Conservation (phyloP, 2,113 vertebrate genomes). For the Trinectes maculatus region DNA sequence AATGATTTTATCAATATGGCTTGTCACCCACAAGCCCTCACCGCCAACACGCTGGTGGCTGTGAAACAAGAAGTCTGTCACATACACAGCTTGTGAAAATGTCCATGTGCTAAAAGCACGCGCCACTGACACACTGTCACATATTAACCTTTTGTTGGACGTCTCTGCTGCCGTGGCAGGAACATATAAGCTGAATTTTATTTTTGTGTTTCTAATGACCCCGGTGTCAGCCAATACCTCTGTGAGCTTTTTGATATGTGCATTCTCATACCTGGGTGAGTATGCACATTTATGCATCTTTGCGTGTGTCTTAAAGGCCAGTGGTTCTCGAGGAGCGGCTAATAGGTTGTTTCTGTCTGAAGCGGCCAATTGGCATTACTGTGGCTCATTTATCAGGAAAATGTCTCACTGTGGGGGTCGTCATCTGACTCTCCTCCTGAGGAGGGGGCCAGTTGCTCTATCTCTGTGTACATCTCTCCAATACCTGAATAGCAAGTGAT, state of each 20-base stretch:
- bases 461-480: slow-evolving; percentile 4
- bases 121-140: not conserved
- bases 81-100: slow-evolving; percentile 30
- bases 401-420: slow-evolving; percentile 42
- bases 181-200: not conserved
- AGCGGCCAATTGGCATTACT: slow-evolving; percentile 59
- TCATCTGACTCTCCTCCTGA: not conserved
- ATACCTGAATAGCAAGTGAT: slow-evolving; percentile 45
- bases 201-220: not conserved
- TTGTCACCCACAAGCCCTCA: slow-evolving; percentile 44
- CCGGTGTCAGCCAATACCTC: too few species aligned
- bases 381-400: slow-evolving; percentile 64
- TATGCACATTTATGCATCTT: too few species aligned
- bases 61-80: slow-evolving; percentile 49
- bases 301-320: slow-evolving; percentile 12
- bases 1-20: slow-evolving; percentile 61
- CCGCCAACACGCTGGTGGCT: slow-evolving; percentile 15
- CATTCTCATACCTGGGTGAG: too few species aligned
- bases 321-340: slow-evolving; percentile 9
- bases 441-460: slow-evolving; percentile 26
- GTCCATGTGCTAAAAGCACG: slow-evolving; percentile 33
- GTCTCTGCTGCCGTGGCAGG: not conserved
- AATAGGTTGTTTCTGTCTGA: slow-evolving; percentile 28
- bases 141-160: not conserved
- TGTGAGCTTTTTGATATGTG: too few species aligned